These are phyloP conservation scores for Diplazon laetatorius DNA, from an alignment of 2,888 invertebrate genomes.

Conservation along the genomic window DNA sequence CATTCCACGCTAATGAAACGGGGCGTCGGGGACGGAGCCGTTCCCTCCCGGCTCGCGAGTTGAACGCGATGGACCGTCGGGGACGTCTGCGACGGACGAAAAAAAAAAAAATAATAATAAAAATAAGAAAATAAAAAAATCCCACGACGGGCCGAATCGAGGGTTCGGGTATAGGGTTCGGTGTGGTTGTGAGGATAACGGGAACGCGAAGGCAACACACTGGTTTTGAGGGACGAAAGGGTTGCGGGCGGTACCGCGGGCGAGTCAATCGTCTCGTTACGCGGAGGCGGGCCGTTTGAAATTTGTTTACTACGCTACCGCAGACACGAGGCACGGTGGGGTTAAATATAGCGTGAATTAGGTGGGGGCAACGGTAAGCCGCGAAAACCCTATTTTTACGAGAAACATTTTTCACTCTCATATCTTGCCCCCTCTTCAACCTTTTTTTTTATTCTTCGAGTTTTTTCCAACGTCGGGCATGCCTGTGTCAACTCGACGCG, in stretches of 20 bases:
- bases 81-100: conserved; percentile 29
- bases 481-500: conserved; percentile 5
- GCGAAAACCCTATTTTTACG: conserved; percentile 79
- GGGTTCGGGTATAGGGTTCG: conserved; percentile 21
- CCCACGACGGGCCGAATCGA: conserved; percentile 37
- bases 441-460: too few relatives aligned
- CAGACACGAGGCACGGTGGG: conserved; percentile 55
- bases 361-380: conserved; percentile 73
- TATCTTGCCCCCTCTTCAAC: conserved; percentile 43
- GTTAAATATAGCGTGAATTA: conserved; percentile 64
- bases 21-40: conserved; percentile 55
- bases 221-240: conserved; percentile 19
- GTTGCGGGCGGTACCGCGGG: conserved; percentile 45
- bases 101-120: conserved; percentile 27
- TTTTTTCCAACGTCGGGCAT: conserved; percentile 11
- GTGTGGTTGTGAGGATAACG: conserved; percentile 7
- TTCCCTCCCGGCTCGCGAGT: conserved; percentile 48
- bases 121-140: conserved; percentile 33
- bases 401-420: conserved; percentile 62
- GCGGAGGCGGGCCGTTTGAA: conserved; percentile 62
- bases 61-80: conserved; percentile 43
- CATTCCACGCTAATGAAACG: conserved; percentile 63
- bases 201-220: conserved; percentile 12
- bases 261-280: conserved; percentile 63
- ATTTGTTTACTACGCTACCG: conserved; percentile 66